phyloP scores from a whole-genome alignment of 2,888 invertebrate genomes.

The Fissipunctia ypsillon region DNA sequence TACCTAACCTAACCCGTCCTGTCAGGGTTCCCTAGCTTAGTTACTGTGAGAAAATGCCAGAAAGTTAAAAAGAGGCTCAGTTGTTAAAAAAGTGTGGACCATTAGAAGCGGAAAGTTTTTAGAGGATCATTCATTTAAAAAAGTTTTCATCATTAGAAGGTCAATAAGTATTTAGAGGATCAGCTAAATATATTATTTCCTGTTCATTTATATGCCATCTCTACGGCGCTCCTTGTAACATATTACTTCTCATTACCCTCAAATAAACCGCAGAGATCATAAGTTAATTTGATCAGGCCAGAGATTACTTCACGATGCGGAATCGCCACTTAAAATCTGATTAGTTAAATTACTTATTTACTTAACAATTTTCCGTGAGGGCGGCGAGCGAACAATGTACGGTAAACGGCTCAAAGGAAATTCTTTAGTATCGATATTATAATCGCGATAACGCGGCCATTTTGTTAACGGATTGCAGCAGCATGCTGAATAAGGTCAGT shows the following conservation, averaged over 20 bases:
- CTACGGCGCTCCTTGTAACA: slow-evolving; percentile 73
- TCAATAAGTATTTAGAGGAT: neutral
- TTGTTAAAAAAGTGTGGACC: neutral
- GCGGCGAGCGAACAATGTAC: slow-evolving; percentile 54
- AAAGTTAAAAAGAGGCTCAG: neutral
- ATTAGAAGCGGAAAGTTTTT: neutral
- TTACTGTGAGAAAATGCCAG: neutral
- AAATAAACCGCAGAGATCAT: slow-evolving; percentile 80
- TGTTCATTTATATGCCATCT: slow-evolving; percentile 75
- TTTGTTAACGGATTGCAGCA: slow-evolving; percentile 30
- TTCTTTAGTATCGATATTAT: slow-evolving; percentile 51
- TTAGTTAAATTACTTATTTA: slow-evolving; percentile 85
- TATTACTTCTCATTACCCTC: slow-evolving; percentile 83
- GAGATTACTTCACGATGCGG: slow-evolving; percentile 76
- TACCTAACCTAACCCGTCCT: too few relatives aligned
- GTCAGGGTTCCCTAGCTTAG: neutral
- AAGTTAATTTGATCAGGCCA: slow-evolving; percentile 83
- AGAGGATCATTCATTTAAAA: neutral
- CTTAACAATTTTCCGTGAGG: slow-evolving; percentile 71
- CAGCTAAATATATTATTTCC: neutral
- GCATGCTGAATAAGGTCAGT: slow-evolving; percentile 22
- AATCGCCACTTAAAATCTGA: slow-evolving; percentile 80
- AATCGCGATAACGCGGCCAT: slow-evolving; percentile 46
- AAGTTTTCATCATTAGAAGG: neutral
- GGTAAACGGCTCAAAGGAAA: slow-evolving; percentile 58